phyloP scores from a whole-genome alignment of 1,140 invertebrate genomes.

The Drosophila repleta region DNA sequence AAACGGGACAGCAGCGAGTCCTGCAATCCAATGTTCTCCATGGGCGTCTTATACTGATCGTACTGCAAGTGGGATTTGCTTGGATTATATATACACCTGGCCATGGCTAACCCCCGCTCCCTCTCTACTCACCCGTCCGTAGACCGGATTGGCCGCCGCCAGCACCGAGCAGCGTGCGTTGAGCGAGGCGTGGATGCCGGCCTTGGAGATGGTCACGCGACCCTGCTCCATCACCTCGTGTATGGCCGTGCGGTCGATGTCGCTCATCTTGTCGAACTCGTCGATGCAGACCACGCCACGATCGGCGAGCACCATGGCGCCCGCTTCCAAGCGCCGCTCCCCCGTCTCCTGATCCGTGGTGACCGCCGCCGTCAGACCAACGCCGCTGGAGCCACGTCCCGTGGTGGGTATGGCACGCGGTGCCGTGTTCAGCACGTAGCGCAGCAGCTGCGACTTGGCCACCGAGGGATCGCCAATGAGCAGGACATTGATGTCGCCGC shows the following conservation, averaged over 20 bases:
- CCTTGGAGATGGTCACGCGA: constrained; percentile 98
- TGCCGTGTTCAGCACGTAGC: constrained; percentile 97
- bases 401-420: constrained; percentile 98
- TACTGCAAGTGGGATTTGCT: constrained; percentile 88
- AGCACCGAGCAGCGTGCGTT: constrained; percentile 99
- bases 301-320: constrained; percentile 99
- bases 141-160: constrained; percentile 99
- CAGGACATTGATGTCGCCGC: constrained; percentile 99
- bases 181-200: constrained; percentile 98
- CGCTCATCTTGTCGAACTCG: constrained; percentile 99
- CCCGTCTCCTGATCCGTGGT: constrained; percentile 98
- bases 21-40: constrained; percentile 99
- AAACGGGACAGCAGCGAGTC: constrained; percentile 99
- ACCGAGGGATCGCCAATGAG: constrained; percentile 99
- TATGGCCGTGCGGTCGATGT: constrained; percentile 99
- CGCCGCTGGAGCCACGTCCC: constrained; percentile 97
- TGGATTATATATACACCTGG: neutral
- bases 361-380: constrained; percentile 99
- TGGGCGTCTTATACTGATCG: constrained; percentile 99
- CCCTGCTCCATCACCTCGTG: constrained; percentile 99
- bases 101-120: no score
- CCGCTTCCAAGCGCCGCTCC: constrained; percentile 95
- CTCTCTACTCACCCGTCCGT: constrained; percentile 91
- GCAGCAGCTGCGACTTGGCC: constrained; percentile 98
- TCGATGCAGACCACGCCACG: constrained; percentile 99